Base-by-base conservation (phyloP, 2,888 invertebrate genomes). In the Papilio demoleus region DNA sequence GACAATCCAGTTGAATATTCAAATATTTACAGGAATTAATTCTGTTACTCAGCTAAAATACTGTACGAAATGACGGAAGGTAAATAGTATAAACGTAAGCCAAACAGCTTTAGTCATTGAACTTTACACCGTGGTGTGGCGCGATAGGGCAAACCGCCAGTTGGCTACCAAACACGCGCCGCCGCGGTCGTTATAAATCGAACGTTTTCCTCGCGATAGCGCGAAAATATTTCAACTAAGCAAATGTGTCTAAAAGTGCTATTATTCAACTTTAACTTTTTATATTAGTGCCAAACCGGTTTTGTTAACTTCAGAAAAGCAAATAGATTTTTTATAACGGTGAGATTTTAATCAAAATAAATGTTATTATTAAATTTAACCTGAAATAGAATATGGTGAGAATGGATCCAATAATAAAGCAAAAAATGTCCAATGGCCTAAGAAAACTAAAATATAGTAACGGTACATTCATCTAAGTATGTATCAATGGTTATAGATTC, bases 91-190 rank as follows among this genome's bases (percentile, higher is more conserved):
- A 63, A 63, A 68, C 24, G 58, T 63, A 63, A 63, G 56, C 67
- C 68, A 68, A 67, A 68, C 58, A 40, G 59, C 59, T 53, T 66
- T 58, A 56, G 61, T 19, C 81, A 80, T 76, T 90, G 90, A 90
- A 90, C 91, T 91, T 90, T 90, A 90, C 76, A 88, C 90, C 84
- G 79, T 79, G 75, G 79, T 78, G 84, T 82, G 81, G 82, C 82
- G 80, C 79, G 78, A 78, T 81, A 87, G 88, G 91, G 92, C 92
- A 91, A 84, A 74, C 75, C 88, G 92, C 92, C 92, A 92, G 92
- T 91, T 91, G 92, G 92, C 91, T 82, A 78, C 81, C 81, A 81
- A 74, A 78, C 84, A 82, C 81, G 85, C 82, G 76, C 76, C 81
- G 83, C 80, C 70, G 71, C 76, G 75, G 78, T 77, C 75, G 77